Evolutionary conservation across 2,888 invertebrate species (phyloP).

Genomic region (Ectropis crepuscularia): DNA sequence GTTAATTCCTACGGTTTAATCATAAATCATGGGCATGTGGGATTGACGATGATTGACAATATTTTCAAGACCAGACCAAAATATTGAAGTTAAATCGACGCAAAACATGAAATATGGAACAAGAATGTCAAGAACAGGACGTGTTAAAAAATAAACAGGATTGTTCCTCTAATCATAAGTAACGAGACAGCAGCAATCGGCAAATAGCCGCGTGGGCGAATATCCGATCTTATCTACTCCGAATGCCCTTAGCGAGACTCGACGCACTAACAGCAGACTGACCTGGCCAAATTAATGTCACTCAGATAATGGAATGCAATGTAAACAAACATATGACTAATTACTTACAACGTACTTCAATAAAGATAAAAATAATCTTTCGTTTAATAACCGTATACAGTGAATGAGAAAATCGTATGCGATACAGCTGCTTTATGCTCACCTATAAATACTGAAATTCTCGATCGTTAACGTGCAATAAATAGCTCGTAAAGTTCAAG

Average conservation of each 20-base stretch:
- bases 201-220: slow-evolving; percentile 70
- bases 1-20: no score
- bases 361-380: slow-evolving; percentile 24
- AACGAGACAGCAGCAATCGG: slow-evolving; percentile 65
- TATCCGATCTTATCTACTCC: slow-evolving; percentile 66
- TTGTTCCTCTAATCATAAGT: slow-evolving; percentile 63
- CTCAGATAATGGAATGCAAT: slow-evolving; percentile 14
- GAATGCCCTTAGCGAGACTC: slow-evolving; percentile 54
- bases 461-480: slow-evolving; percentile 51
- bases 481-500: slow-evolving; percentile 61
- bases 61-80: no score
- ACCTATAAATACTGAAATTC: slow-evolving; percentile 57
- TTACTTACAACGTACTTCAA: slow-evolving; percentile 7
- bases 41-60: no score
- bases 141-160: slow-evolving; percentile 42
- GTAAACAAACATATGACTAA: slow-evolving; percentile 23
- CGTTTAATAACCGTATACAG: slow-evolving; percentile 45
- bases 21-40: no score
- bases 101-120: slow-evolving; percentile 20
- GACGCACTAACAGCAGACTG: slow-evolving; percentile 36
- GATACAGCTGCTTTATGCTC: slow-evolving; percentile 53
- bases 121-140: slow-evolving; percentile 26
- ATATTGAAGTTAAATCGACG: neutral
- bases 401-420: slow-evolving; percentile 53
- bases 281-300: slow-evolving; percentile 18